Percentiles rank a stretch among this genome's conserved stretches.
phyloP scores from a whole-genome alignment of 2,797 vertebrate species.

The Danio albolineatus region DNA sequence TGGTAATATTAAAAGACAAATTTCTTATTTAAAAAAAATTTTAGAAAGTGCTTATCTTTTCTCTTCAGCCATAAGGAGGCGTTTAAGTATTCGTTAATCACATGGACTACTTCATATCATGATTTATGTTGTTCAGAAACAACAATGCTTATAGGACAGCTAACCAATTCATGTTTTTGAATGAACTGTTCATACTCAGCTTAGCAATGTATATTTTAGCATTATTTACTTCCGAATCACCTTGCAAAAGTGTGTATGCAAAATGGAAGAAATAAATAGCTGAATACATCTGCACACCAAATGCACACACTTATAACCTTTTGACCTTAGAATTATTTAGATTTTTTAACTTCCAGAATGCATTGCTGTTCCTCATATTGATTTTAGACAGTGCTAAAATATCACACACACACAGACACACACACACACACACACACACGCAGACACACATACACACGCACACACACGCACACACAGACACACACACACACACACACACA shows the following conservation, averaged over 20 bases:
- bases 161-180: not conserved
- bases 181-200: not conserved
- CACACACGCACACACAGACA: too few relatives aligned
- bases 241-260: not conserved
- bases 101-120: not conserved
- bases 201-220: not conserved
- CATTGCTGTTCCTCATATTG: slow-evolving; percentile 1
- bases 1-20: not conserved
- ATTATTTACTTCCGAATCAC: slow-evolving; percentile 2
- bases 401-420: not conserved
- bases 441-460: too few relatives aligned
- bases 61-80: not conserved
- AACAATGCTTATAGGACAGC: not conserved
- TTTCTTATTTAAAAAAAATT: not conserved
- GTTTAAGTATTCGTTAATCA: not conserved
- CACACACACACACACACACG: too few relatives aligned
- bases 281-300: not conserved
- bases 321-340: not conserved
- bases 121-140: not conserved
- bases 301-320: not conserved
- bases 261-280: not conserved
- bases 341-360: not conserved
- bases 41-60: not conserved
- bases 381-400: not conserved
- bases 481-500: too few relatives aligned